Percentiles rank a stretch among this genome's conserved stretches.
Evolutionary conservation across 2,113 vertebrate species (phyloP).

Genomic region (Condylura cristata): DNA sequence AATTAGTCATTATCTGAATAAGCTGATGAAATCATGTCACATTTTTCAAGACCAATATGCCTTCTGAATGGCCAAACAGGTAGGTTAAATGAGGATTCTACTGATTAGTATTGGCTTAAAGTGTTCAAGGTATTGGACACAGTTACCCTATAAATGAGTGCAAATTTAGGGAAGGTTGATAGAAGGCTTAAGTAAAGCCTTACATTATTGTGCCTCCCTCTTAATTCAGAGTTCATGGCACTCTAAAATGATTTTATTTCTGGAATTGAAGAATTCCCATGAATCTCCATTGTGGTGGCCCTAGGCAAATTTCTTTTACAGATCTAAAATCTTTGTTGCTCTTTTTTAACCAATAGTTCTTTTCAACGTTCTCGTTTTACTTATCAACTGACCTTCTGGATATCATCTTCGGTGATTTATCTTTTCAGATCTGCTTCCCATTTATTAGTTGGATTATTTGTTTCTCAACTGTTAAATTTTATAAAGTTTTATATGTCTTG

Average conservation of each 20-base stretch:
- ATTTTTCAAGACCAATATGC: slow-evolving; percentile 27
- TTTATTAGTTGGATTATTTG: too few relatives aligned
- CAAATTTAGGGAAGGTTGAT: background rate
- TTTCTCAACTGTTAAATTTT: too few relatives aligned
- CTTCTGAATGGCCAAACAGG: background rate
- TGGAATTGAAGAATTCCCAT: background rate
- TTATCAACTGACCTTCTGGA: background rate
- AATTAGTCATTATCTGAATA: slow-evolving; percentile 39
- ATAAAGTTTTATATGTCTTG: too few relatives aligned
- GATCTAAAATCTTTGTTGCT: background rate
- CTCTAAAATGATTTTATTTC: background rate
- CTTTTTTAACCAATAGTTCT: background rate
- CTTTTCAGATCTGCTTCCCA: too few relatives aligned
- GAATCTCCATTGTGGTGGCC: background rate
- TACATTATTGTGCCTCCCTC: background rate
- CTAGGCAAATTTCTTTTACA: background rate
- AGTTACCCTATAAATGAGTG: background rate
- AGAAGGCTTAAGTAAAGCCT: background rate
- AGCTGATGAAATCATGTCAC: slow-evolving; percentile 24
- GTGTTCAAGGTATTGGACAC: background rate
- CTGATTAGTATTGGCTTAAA: background rate
- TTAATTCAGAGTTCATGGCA: background rate
- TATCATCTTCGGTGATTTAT: too few relatives aligned
- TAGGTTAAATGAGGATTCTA: slow-evolving; percentile 34
- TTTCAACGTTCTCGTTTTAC: slow-evolving; percentile 16